phyloP scores from a whole-genome alignment of 2,888 invertebrate species.

The Diplolepis rosae region DNA sequence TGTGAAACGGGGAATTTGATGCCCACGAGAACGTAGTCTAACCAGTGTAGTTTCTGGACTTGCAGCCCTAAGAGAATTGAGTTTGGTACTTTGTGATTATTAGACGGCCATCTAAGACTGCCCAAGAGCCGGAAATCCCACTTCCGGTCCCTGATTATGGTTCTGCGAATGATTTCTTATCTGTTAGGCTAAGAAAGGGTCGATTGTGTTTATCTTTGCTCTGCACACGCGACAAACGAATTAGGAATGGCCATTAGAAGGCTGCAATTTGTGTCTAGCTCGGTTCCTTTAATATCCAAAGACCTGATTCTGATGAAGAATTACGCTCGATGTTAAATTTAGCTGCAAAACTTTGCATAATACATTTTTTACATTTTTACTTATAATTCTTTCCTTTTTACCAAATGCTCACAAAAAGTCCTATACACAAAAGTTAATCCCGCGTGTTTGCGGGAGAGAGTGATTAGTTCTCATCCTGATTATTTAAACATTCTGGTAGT shows the following conservation, averaged over 20 bases:
- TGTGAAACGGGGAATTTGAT: neutral
- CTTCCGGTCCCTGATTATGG: slow-evolving; percentile 22
- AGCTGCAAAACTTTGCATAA: no score
- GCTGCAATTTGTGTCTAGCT: neutral
- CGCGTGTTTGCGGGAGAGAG: no score
- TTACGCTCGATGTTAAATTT: no score
- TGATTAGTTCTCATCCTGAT: no score
- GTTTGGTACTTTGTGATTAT: slow-evolving; percentile 10
- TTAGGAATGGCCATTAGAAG: slow-evolving; percentile 21
- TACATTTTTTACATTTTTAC: no score
- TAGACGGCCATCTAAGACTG: neutral
- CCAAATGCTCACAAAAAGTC: no score
- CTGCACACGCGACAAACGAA: slow-evolving; percentile 21
- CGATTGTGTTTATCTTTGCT: slow-evolving; percentile 1
- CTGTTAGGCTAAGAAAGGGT: neutral
- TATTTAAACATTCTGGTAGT: no score
- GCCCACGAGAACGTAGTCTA: neutral
- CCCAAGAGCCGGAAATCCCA: neutral
- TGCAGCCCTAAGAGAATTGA: neutral
- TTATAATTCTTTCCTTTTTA: no score
- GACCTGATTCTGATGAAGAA: neutral
- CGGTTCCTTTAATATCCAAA: neutral
- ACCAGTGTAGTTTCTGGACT: neutral
- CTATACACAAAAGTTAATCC: no score
- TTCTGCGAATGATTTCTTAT: slow-evolving; percentile 22